phyloP scores from a whole-genome alignment of 2,888 invertebrate genomes.

The Spisula subtruncata region DNA sequence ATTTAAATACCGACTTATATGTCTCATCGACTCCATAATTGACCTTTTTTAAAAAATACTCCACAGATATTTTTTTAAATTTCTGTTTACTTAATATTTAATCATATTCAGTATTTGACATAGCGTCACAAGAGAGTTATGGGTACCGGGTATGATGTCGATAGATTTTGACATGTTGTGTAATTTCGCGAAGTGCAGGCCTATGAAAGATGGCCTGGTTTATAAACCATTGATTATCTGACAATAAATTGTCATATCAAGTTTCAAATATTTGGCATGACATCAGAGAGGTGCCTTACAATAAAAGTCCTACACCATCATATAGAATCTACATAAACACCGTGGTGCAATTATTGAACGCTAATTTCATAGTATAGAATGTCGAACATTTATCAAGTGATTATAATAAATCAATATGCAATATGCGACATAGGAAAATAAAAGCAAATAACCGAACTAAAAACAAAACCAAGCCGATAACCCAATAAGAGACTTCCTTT shows the following conservation, averaged over 20 bases:
- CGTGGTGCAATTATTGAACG: neutral
- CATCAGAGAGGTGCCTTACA: neutral
- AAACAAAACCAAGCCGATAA: no score
- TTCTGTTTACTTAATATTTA: no score
- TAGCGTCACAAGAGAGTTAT: no score
- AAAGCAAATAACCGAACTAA: no score
- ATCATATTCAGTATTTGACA: no score
- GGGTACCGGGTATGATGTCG: neutral
- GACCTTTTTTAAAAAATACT: no score
- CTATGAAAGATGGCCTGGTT: neutral
- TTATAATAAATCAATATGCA: no score
- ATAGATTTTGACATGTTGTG: neutral
- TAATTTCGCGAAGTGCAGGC: neutral
- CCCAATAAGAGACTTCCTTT: no score
- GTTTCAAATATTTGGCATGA: conserved; percentile 16
- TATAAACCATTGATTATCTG: neutral
- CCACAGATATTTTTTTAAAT: no score
- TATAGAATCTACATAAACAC: neutral
- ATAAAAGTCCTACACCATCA: neutral
- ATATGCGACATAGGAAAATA: no score
- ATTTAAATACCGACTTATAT: no score
- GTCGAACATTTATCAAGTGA: neutral
- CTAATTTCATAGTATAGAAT: neutral
- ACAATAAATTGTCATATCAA: neutral
- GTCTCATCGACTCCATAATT: no score